Percentiles rank a stretch among this genome's conserved stretches.
These are phyloP conservation scores for Trissoscelio sp. DNA, from an alignment of 2,888 invertebrate genomes.

Conservation along the genomic window DNA sequence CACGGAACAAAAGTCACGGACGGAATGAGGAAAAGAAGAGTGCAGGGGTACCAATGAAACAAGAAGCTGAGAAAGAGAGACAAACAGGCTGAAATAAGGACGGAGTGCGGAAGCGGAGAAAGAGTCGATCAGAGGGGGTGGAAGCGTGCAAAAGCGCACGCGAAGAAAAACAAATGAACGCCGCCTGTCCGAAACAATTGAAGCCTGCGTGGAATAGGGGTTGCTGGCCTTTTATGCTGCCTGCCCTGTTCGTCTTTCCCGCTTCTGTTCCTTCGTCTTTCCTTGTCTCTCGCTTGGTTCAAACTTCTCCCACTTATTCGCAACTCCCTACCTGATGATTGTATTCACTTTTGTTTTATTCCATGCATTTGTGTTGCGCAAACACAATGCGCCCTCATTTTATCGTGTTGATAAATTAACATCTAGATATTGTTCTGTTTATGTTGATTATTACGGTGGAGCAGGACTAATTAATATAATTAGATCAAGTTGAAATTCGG, in stretches of 20 bases:
- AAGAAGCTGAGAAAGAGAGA: conserved; percentile 25
- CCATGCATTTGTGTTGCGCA: conserved; percentile 42
- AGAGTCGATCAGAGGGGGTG: conserved; percentile 42
- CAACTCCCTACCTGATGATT: conserved; percentile 38
- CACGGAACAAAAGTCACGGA: conserved; percentile 74
- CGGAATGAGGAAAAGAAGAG: conserved; percentile 44
- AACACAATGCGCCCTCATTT: conserved; percentile 57
- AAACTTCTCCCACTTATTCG: conserved; percentile 17
- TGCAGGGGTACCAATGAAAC: conserved; percentile 30
- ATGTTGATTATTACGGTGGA: conserved; percentile 55
- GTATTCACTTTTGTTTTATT: conserved; percentile 66
- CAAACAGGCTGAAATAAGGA: not conserved
- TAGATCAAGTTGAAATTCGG: conserved; percentile 8
- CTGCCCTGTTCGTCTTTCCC: conserved; percentile 64
- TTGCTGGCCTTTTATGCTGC: conserved; percentile 80
- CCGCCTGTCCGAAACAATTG: conserved; percentile 81
- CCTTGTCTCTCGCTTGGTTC: conserved; percentile 53
- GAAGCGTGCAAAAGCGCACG: conserved; percentile 77
- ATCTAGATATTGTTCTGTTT: conserved; percentile 62
- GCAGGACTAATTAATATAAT: conserved; percentile 58
- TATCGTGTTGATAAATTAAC: conserved; percentile 63
- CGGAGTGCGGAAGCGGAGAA: conserved; percentile 35
- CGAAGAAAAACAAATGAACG: conserved; percentile 81
- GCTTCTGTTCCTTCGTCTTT: conserved; percentile 21
- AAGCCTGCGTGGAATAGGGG: conserved; percentile 79